Base-by-base conservation (phyloP, 2,797 vertebrate species). In the Hybognathus amarus region DNA sequence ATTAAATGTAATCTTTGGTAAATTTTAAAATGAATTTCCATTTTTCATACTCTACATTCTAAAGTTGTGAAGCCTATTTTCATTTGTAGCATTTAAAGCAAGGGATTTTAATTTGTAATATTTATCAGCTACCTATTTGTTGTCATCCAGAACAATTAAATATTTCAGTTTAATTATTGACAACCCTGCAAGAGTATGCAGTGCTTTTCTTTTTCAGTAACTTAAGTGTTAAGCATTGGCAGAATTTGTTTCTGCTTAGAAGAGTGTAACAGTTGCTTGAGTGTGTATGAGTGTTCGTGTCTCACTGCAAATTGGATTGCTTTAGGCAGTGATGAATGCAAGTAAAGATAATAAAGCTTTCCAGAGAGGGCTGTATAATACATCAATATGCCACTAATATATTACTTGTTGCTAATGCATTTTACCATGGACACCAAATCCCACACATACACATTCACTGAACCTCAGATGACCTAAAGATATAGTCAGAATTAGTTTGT, bases 271-370 rank as follows among this genome's bases (percentile, higher is more conserved):
- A 74, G 56, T 81, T 73, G 63, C 56, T 54, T 3, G 6, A 66
- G 67, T 59, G 64, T 56, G 12, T 12, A 18, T 17, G 33, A 80
- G n/a, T 59, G 18, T 45, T 47, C 24, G 10, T 64, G 59, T 45
- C 59, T 38, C 52, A 64, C 59, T 66, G 76, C 42, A 73, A 68
- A 81, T 81, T 50, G 54, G 69, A 61, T 73, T 73, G 59, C 40
- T 59, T 33, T 59, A 59, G 52, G 64, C 52, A 56, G 47, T 33
- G 50, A 10, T 77, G 12, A 75, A 67, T 76, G 20, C 22, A 45
- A n/a, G 24, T 56, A 20, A 69, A 69, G 77, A 78, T 63, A 59
- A 40, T 63, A 61, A 47, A 73, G 79, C 22, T 73, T 81, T 73
- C 15, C 40, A 79, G 24, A 69, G 61, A 80, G 69, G 64, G 12